Evolutionary conservation across 2,113 vertebrate genomes (phyloP).

Genomic region (Microtus ochrogaster): DNA sequence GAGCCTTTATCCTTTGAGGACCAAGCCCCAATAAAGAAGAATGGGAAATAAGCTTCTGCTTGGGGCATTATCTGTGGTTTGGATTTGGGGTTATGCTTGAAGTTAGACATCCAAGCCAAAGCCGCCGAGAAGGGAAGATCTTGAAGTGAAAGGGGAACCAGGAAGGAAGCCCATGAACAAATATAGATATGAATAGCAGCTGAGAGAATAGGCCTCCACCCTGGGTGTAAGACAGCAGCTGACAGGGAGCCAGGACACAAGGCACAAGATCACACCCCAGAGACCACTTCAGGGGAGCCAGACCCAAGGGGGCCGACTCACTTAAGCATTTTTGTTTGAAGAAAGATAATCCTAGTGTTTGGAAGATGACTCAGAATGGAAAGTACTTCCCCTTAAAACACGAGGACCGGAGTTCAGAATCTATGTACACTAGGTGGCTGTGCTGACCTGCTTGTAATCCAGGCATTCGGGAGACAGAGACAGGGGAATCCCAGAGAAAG

Average conservation of each 20-base stretch:
- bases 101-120: constrained; percentile 13
- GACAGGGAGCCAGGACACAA: background rate
- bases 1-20: accelerated
- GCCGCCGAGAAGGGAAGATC: constrained; percentile 5
- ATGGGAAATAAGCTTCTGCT: background rate
- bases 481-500: background rate
- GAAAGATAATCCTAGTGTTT: background rate
- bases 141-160: constrained; percentile 43
- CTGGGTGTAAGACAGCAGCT: background rate
- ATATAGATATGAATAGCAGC: constrained; percentile 53
- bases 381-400: background rate
- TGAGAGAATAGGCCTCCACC: constrained; percentile 1
- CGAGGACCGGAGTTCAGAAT: background rate
- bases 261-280: background rate
- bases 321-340: background rate
- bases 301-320: background rate
- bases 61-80: background rate
- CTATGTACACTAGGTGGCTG: background rate
- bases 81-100: background rate
- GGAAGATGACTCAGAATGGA: background rate
- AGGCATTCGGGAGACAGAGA: background rate
- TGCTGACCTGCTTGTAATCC: background rate
- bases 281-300: background rate
- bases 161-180: constrained; percentile 76
- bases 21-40: background rate